phyloP scores from a whole-genome alignment of 2,797 vertebrate genomes.

The Staurois parvus region DNA sequence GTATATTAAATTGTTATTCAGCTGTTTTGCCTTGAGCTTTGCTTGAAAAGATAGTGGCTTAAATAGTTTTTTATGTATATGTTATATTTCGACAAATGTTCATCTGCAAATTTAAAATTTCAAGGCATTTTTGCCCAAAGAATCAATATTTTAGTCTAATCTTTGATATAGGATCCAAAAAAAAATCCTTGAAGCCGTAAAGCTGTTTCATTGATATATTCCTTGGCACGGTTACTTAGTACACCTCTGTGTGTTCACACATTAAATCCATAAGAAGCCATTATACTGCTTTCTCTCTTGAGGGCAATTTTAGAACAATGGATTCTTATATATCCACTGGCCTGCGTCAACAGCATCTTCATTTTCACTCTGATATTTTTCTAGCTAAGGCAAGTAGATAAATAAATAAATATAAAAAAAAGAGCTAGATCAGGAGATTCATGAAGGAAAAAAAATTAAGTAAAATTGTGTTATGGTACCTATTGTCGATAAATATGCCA shows the following conservation, averaged over 20 bases:
- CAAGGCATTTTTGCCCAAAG: not conserved
- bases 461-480: no score
- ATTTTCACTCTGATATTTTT: not conserved
- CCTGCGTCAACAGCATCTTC: not conserved
- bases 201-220: not conserved
- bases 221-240: not conserved
- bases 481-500: no score
- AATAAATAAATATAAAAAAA: not conserved
- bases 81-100: not conserved
- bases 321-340: conserved; percentile 9
- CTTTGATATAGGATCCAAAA: not conserved
- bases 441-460: no score
- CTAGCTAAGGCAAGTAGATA: not conserved
- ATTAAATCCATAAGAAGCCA: conserved; percentile 12
- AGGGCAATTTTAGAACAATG: not conserved
- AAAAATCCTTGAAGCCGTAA: not conserved
- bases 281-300: conserved; percentile 7
- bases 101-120: not conserved
- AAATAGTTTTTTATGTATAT: no score
- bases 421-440: not conserved
- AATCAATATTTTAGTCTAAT: not conserved
- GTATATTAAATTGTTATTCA: no score
- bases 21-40: no score
- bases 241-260: conserved; percentile 8
- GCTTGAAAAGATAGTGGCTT: no score